Evolutionary conservation across 2,797 vertebrate species (phyloP).

Genomic region (Leptodactylus fallax): DNA sequence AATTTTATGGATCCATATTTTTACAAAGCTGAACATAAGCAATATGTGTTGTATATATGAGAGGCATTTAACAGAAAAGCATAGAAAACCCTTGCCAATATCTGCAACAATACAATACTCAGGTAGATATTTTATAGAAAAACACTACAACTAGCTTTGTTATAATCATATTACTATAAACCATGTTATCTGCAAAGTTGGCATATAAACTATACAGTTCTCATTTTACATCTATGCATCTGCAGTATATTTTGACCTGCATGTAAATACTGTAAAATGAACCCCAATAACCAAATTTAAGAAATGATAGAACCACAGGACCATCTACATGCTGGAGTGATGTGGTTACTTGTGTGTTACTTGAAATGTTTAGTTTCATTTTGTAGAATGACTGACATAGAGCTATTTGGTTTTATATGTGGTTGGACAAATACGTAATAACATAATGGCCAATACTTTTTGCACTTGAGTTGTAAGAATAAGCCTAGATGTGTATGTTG

Average conservation of each 20-base stretch:
- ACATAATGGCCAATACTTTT: background rate
- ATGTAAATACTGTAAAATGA: no score
- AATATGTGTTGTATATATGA: background rate
- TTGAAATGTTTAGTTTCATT: background rate
- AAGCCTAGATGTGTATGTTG: background rate
- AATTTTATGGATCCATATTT: conserved; percentile 59
- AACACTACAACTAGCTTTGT: conserved; percentile 1
- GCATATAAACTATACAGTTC: background rate
- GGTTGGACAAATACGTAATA: background rate
- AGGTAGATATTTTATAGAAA: background rate
- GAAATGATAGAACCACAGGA: background rate
- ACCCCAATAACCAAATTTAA: background rate
- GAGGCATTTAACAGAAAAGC: background rate
- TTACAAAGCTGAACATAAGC: conserved; percentile 29
- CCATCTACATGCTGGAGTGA: background rate
- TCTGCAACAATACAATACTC: background rate
- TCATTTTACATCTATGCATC: background rate
- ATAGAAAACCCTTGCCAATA: background rate
- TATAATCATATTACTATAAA: background rate
- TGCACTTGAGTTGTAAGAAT: conserved; percentile 20
- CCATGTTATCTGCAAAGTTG: background rate
- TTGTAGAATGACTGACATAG: background rate
- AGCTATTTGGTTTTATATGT: background rate
- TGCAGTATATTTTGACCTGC: background rate
- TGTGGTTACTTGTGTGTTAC: background rate